A percentile compares a stretch with the other conserved stretches of the same genome.
phyloP scores from a whole-genome alignment of 2,797 vertebrate genomes.

The Nyctalus aviator region DNA sequence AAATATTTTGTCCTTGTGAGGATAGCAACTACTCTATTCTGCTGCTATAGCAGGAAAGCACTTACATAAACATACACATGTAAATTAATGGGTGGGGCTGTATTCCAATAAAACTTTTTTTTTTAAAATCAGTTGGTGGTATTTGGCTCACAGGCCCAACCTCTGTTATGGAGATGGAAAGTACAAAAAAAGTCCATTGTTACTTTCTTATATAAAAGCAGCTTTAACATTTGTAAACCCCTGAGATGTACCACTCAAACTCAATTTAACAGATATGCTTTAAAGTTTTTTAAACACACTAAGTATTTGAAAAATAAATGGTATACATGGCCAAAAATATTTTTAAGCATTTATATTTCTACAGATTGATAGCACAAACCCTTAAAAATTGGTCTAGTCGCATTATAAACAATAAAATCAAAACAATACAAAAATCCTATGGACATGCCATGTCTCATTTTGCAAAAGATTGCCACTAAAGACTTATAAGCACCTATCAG shows the following conservation, averaged over 20 bases:
- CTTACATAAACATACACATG: neutral
- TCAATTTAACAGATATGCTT: conserved; percentile 40
- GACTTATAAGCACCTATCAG: neutral
- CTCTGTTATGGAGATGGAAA: neutral
- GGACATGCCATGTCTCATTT: neutral
- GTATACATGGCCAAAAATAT: neutral
- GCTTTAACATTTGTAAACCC: neutral
- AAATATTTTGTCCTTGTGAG: neutral
- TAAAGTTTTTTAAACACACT: conserved; percentile 46
- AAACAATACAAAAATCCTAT: neutral
- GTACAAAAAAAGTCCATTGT: conserved; percentile 2
- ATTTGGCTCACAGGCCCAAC: neutral
- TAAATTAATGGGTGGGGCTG: neutral
- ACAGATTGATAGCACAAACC: neutral
- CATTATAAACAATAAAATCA: conserved; percentile 17
- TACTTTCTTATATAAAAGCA: conserved; percentile 14
- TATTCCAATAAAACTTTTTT: neutral
- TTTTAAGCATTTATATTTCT: conserved; percentile 52
- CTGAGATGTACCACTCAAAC: conserved; percentile 13
- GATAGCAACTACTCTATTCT: neutral
- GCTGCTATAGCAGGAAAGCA: neutral
- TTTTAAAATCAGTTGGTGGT: neutral
- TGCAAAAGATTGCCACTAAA: conserved; percentile 16
- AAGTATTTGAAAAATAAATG: conserved; percentile 10
- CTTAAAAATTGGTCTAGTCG: conserved; percentile 38